A percentile compares a stretch with the other conserved stretches of the same genome.
Conservation (phyloP, 2,888 invertebrate species). For the Pteria penguin region DNA sequence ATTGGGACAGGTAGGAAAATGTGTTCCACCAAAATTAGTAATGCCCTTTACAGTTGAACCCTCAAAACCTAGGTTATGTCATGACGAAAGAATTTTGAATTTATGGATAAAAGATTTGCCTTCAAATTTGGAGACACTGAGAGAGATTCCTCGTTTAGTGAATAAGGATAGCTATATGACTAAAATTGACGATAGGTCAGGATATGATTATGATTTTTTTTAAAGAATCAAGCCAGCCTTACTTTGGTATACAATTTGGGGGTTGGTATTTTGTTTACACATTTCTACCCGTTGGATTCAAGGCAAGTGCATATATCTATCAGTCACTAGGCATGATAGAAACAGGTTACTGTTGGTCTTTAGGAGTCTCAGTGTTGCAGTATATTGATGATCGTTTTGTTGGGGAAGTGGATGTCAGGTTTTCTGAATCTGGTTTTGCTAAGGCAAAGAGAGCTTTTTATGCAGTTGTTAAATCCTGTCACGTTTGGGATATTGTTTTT, state of each 20-base stretch:
- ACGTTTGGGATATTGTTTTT: neutral
- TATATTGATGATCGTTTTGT: conserved; percentile 25
- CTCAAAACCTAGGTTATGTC: conserved; percentile 7
- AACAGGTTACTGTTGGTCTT: neutral
- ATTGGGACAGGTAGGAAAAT: conserved; percentile 1
- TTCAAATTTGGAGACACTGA: conserved; percentile 15
- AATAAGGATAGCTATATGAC: conserved; percentile 1
- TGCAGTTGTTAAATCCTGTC: conserved; percentile 4
- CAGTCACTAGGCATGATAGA: conserved; percentile 14
- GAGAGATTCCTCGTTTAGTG: conserved; percentile 12
- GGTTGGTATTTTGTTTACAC: conserved; percentile 1
- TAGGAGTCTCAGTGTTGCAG: neutral
- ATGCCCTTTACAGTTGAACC: conserved; percentile 17
- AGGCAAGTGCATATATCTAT: conserved; percentile 18
- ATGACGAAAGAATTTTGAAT: neutral
- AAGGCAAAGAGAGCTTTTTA: neutral
- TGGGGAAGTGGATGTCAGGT: no score
- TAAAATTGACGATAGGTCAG: conserved; percentile 17
- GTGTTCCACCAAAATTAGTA: neutral
- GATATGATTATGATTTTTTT: conserved; percentile 18
- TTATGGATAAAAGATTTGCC: conserved; percentile 18
- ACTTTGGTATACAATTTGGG: no score
- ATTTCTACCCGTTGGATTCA: conserved; percentile 13
- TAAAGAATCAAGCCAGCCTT: no score
- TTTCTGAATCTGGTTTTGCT: no score